Conservation (phyloP, 2,888 invertebrate species). For the Pyrrhia umbra region DNA sequence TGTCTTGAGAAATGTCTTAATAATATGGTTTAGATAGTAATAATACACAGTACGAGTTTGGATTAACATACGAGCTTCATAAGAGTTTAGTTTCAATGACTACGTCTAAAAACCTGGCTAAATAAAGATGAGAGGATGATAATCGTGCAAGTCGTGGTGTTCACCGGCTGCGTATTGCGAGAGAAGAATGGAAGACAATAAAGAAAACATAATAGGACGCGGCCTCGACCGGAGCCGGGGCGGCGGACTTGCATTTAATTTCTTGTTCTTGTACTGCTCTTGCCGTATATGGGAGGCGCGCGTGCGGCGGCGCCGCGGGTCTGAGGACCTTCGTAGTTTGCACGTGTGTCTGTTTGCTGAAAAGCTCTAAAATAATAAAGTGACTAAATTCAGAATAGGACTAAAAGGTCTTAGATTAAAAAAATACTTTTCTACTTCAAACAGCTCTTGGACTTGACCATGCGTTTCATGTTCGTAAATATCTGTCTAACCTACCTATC, state of each 20-base stretch:
- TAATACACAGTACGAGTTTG: too few species aligned
- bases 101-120: conserved; percentile 13
- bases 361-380: conserved; percentile 9
- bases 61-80: conserved; percentile 3
- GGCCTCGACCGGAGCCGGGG: conserved; percentile 76
- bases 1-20: too few species aligned
- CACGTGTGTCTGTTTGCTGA: conserved; percentile 48
- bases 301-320: conserved; percentile 77
- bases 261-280: conserved; percentile 85
- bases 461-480: neutral
- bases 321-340: conserved; percentile 72
- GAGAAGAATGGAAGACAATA: conserved; percentile 73
- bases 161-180: conserved; percentile 46
- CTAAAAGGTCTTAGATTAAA: neutral
- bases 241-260: conserved; percentile 78
- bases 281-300: conserved; percentile 85
- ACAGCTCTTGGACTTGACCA: neutral
- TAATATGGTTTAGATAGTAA: neutral
- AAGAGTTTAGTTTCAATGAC: conserved; percentile 15
- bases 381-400: conserved; percentile 4
- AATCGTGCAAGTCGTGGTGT: conserved; percentile 51
- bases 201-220: conserved; percentile 78
- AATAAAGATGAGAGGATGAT: conserved; percentile 24
- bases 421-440: neutral
- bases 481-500: neutral